Base-by-base conservation (phyloP, 2,888 invertebrate genomes). In the Leistus spinibarbis region DNA sequence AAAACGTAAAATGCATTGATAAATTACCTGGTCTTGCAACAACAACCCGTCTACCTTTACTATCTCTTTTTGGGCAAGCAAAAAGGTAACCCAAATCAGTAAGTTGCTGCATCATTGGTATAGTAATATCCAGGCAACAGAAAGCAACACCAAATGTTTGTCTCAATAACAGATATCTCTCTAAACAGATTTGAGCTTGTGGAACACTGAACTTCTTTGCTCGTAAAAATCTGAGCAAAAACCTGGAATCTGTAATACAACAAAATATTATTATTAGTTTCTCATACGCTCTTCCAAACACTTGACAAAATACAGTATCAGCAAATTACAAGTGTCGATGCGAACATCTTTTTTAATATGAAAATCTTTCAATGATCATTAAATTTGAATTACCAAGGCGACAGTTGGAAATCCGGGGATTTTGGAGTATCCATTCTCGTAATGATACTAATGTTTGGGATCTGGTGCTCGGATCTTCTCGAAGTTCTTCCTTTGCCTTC, bases 171-270 rank as follows among this genome's bases (percentile, higher is more conserved):
- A 95, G 87, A 83, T 95, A 95, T 23, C 94, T 88, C 83, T 95
- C 92, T 69, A 94, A 88, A 20, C 92, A 91, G 80, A 93, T 92
- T 82, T 93, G 92, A 0, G 94, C 92, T 88, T 92, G 91, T 1
- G 92, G 91, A 0, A 95, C 91, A 82, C 92, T 92, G 86, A 91
- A 95, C 82, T 94, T 95, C 85, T 94, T 93, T 76, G 91, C 90
- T n/a, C 95, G 89, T 68, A 95, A 87, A 83, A 93, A 95, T 76
- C 93, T 89, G 69, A 95, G 87, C 62, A 95, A 85, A 83, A 92
- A 94, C 80, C 85, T 89, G 0, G 90, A 85, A 85, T 94, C 93
- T 93, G 76, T 69, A 83, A 82, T 22, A 16, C 20, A 2, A 19
- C 7, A 17, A 57, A 10, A 57, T 19, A 17, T 17, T 57, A 53